Conservation (phyloP, 1,140 invertebrate species). For the Daktulosphaira vitifoliae region DNA sequence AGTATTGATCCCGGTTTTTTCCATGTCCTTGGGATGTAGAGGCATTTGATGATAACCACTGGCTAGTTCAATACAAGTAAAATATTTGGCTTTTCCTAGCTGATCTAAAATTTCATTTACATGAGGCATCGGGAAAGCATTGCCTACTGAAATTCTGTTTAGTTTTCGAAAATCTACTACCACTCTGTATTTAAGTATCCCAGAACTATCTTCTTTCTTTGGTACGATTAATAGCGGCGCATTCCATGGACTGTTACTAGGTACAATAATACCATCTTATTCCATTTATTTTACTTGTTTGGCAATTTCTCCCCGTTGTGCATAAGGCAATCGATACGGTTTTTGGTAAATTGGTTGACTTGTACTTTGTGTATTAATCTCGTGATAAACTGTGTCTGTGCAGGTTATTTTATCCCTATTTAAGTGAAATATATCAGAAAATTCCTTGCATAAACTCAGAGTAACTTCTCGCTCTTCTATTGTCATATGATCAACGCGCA, state of each 20-base stretch:
- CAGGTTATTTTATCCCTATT: no score
- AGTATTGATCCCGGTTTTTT: slow-evolving; percentile 47
- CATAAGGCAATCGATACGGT: no score
- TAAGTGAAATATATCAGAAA: no score
- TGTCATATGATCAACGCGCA: slow-evolving; percentile 35
- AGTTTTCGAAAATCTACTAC: slow-evolving; percentile 39
- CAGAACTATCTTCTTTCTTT: slow-evolving; percentile 37
- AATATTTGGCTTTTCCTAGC: no score
- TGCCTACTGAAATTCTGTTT: slow-evolving; percentile 38
- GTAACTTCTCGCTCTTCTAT: slow-evolving; percentile 25
- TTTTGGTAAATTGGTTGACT: slow-evolving; percentile 38
- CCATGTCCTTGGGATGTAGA: slow-evolving; percentile 41
- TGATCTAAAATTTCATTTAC: slow-evolving; percentile 45
- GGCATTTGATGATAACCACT: slow-evolving; percentile 49
- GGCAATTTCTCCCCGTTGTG: slow-evolving; percentile 41
- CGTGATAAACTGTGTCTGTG: no score
- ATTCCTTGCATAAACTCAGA: no score
- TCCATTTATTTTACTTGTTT: slow-evolving; percentile 40
- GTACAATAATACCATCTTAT: slow-evolving; percentile 27
- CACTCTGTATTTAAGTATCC: slow-evolving; percentile 36
- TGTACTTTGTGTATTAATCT: slow-evolving; percentile 26
- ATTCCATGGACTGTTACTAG: no score
- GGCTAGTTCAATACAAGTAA: slow-evolving; percentile 48
- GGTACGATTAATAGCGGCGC: no score
- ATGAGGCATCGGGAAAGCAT: slow-evolving; percentile 48